A percentile compares a stretch with the other conserved stretches of the same genome.
phyloP scores from a whole-genome alignment of 1,140 invertebrate species.

The Lepidotrigona ventralis region DNA sequence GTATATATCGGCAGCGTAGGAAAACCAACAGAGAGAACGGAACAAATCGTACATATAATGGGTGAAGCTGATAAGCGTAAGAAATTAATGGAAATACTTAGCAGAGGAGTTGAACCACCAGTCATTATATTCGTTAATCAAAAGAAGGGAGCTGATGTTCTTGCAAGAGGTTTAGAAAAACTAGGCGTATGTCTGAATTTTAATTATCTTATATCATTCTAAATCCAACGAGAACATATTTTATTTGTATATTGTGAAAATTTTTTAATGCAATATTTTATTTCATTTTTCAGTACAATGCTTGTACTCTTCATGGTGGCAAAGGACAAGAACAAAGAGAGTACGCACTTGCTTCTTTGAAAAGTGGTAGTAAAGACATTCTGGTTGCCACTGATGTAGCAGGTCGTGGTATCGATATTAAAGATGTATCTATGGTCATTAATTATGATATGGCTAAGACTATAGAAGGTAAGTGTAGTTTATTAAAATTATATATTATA shows the following conservation, averaged over 20 bases:
- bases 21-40: slow-evolving; percentile 98
- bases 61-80: slow-evolving; percentile 96
- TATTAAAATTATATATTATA: background rate
- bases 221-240: background rate
- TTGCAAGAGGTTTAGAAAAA: slow-evolving; percentile 98
- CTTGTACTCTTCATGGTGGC: slow-evolving; percentile 98
- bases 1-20: slow-evolving; percentile 99
- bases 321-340: slow-evolving; percentile 99
- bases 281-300: slow-evolving; percentile 86
- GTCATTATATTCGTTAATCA: slow-evolving; percentile 99
- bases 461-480: slow-evolving; percentile 88
- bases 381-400: slow-evolving; percentile 99
- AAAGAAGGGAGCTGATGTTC: slow-evolving; percentile 99
- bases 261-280: background rate
- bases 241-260: background rate
- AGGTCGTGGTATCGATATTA: slow-evolving; percentile 99
- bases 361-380: slow-evolving; percentile 97
- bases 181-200: slow-evolving; percentile 85
- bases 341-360: slow-evolving; percentile 97
- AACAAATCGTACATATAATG: slow-evolving; percentile 98
- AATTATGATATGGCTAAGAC: slow-evolving; percentile 99
- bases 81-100: slow-evolving; percentile 93
- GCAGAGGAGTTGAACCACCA: slow-evolving; percentile 94
- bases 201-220: background rate
- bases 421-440: slow-evolving; percentile 98